phyloP scores from a whole-genome alignment of 2,113 vertebrate species.

The Oryzias melastigma region DNA sequence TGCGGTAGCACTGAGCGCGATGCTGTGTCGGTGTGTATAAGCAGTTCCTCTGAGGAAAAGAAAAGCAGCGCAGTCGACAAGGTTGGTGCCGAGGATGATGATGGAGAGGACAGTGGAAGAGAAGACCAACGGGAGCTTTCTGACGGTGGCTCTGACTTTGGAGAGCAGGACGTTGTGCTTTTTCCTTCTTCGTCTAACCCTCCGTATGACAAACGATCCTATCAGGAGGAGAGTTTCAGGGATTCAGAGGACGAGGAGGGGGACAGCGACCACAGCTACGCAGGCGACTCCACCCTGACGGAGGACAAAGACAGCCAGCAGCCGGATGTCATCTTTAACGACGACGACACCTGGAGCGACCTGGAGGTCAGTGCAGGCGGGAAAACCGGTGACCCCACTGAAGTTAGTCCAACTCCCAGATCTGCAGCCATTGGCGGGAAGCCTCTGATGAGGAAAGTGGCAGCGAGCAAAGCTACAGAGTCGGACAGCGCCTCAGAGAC shows the following conservation, averaged over 20 bases:
- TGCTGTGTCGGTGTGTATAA: not conserved
- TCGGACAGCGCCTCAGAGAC: conserved; percentile 27
- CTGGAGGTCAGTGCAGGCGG: conserved; percentile 73
- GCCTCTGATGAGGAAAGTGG: conserved; percentile 83
- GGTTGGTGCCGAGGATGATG: conserved; percentile 12
- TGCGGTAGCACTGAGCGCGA: not conserved
- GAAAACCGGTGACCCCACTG: not conserved
- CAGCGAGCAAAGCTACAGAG: conserved; percentile 73
- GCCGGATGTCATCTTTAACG: conserved; percentile 85
- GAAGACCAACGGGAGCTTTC: conserved; percentile 1
- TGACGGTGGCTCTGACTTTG: conserved; percentile 56
- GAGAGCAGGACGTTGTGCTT: conserved; percentile 64
- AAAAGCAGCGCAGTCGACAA: not conserved
- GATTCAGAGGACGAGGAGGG: conserved; percentile 48
- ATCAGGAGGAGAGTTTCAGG: conserved; percentile 56
- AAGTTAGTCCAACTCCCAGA: conserved; percentile 12
- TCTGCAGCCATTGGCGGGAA: conserved; percentile 63
- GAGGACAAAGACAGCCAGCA: conserved; percentile 54
- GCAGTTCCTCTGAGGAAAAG: not conserved
- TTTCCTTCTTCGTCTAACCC: conserved; percentile 49
- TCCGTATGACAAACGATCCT: conserved; percentile 72
- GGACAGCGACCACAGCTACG: conserved; percentile 48
- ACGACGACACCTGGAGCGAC: conserved; percentile 92
- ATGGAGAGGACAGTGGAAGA: conserved; percentile 26
- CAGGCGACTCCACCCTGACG: conserved; percentile 58